Percentiles rank a stretch among this genome's conserved stretches.
Conservation (phyloP, 2,888 invertebrate genomes). For the Laspeyria flexula region DNA sequence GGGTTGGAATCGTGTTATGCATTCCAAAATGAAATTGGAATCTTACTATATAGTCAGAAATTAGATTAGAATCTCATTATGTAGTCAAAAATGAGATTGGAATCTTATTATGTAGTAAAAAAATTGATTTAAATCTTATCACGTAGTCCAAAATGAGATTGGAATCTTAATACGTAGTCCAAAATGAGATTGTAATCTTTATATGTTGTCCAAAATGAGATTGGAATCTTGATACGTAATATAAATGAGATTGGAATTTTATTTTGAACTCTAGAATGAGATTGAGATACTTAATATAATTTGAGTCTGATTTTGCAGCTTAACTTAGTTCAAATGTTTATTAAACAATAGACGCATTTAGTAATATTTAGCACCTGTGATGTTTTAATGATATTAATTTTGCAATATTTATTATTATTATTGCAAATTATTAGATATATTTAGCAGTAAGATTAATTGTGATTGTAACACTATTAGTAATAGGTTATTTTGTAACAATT, state of each 20-base stretch:
- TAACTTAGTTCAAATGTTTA: conserved; percentile 14
- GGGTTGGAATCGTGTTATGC: too few relatives aligned
- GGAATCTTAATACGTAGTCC: background rate
- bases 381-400: conserved; percentile 43
- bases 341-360: conserved; percentile 13
- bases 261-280: conserved; percentile 18
- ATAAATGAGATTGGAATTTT: background rate
- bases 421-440: too few relatives aligned
- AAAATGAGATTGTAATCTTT: too few relatives aligned
- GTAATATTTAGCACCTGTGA: conserved; percentile 50
- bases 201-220: too few relatives aligned
- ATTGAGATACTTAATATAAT: conserved; percentile 40
- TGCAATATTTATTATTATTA: conserved; percentile 28
- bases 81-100: conserved; percentile 33
- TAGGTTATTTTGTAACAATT: conserved; percentile 13
- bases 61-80: background rate
- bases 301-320: conserved; percentile 34
- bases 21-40: background rate
- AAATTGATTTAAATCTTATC: background rate
- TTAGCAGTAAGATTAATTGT: conserved; percentile 33
- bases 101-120: too few relatives aligned
- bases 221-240: too few relatives aligned
- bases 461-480: conserved; percentile 30
- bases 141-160: too few relatives aligned
- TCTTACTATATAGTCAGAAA: too few relatives aligned